phyloP scores from a whole-genome alignment of 2,797 vertebrate species.

The Mormyrops attenuatus region DNA sequence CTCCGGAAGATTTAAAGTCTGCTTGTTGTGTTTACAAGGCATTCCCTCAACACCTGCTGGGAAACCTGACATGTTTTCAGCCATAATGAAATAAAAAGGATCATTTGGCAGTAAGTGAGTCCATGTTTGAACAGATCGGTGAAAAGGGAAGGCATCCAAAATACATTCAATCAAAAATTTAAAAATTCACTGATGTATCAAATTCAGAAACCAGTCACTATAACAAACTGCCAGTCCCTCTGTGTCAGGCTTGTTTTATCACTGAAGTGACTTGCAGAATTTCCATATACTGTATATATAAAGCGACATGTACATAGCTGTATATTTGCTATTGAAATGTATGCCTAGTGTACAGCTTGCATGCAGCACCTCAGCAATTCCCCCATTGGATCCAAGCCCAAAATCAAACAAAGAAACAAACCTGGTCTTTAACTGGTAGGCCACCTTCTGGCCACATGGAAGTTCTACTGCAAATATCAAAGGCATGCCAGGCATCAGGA shows the following conservation, averaged over 20 bases:
- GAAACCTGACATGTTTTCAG: conserved; percentile 12
- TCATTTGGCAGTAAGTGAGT: conserved; percentile 18
- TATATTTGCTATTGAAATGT: not conserved
- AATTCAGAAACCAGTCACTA: not conserved
- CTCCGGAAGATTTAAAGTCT: not conserved
- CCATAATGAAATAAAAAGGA: conserved; percentile 15
- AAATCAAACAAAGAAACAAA: not conserved
- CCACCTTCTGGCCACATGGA: not conserved
- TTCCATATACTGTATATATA: not conserved
- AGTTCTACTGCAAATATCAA: not conserved
- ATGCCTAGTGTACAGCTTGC: not conserved
- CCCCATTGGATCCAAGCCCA: not conserved
- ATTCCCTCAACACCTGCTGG: conserved; percentile 14
- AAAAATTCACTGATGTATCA: conserved; percentile 13
- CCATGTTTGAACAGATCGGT: conserved; percentile 14
- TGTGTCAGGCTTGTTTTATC: not conserved
- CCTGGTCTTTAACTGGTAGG: not conserved
- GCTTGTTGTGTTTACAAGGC: conserved; percentile 9
- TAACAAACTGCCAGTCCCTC: not conserved
- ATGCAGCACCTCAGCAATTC: not conserved
- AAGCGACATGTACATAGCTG: not conserved
- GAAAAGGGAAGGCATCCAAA: conserved; percentile 10
- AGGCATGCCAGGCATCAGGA: not conserved
- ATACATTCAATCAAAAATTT: conserved; percentile 16
- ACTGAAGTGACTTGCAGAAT: conserved; percentile 3